These are phyloP conservation scores for Riparia riparia DNA, from an alignment of 2,113 vertebrate genomes.

Conservation along the genomic window DNA sequence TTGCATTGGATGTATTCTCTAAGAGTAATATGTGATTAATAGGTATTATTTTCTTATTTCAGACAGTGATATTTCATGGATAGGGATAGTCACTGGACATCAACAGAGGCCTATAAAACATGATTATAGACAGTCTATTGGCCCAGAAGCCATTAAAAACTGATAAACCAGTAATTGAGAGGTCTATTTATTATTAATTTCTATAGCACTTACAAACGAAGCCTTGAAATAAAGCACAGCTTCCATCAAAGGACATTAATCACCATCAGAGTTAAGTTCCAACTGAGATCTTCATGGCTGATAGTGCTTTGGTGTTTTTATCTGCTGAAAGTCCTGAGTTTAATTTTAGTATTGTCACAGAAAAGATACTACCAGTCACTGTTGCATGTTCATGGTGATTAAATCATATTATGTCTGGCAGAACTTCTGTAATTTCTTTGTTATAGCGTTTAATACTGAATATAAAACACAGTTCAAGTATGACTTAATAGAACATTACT, in stretches of 20 bases:
- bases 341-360: conserved; percentile 9
- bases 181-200: conserved; percentile 18
- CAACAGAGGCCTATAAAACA: neutral
- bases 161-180: neutral
- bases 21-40: neutral
- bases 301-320: neutral
- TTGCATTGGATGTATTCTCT: neutral
- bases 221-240: neutral
- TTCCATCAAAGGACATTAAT: neutral
- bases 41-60: neutral
- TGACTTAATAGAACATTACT: neutral
- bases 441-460: neutral
- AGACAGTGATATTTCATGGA: neutral
- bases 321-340: neutral
- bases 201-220: neutral
- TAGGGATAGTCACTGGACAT: neutral
- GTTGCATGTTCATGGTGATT: conserved; percentile 7
- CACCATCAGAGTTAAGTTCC: neutral
- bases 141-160: neutral
- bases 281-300: neutral
- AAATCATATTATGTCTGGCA: conserved; percentile 20
- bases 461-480: neutral
- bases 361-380: conserved; percentile 24
- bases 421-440: conserved; percentile 36
- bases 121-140: neutral